Conservation (phyloP, 2,113 vertebrate genomes). For the Podarcis cretensis region DNA sequence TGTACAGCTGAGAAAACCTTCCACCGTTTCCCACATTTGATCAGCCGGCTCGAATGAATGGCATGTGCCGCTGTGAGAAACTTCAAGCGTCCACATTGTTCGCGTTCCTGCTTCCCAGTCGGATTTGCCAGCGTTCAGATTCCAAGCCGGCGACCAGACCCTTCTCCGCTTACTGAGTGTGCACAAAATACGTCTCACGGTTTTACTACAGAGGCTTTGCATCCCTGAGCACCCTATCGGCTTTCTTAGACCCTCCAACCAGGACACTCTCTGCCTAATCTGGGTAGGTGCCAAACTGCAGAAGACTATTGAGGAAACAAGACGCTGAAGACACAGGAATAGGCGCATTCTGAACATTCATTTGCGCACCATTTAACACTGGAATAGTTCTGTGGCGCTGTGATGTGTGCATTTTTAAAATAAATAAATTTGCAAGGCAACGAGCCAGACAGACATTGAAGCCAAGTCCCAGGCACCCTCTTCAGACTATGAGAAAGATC, state of each 20-base stretch:
- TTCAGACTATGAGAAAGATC: background rate
- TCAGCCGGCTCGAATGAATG: constrained; percentile 50
- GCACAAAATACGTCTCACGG: constrained; percentile 42
- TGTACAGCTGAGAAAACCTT: constrained; percentile 40
- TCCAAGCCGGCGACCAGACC: constrained; percentile 44
- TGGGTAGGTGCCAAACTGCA: constrained; percentile 47
- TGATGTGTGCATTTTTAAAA: background rate
- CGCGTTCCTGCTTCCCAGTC: constrained; percentile 35
- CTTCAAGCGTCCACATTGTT: constrained; percentile 36
- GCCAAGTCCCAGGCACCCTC: background rate
- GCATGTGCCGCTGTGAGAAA: constrained; percentile 32
- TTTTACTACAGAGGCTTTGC: constrained; percentile 61
- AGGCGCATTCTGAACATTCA: constrained; percentile 20
- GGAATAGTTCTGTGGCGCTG: background rate
- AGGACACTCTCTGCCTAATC: constrained; percentile 29
- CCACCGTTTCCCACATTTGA: constrained; percentile 49
- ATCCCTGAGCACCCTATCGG: constrained; percentile 26
- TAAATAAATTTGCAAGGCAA: background rate
- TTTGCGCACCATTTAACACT: background rate
- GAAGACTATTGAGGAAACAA: constrained; percentile 38
- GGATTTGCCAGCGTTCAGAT: constrained; percentile 39
- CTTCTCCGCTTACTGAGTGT: constrained; percentile 51
- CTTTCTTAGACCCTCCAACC: constrained; percentile 47
- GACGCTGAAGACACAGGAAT: constrained; percentile 39
- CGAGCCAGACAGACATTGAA: background rate